Evolutionary conservation across 2,113 vertebrate species (phyloP), one percentile per base, ranked within the genome.

Genomic region (Mustelus asterias): DNA sequence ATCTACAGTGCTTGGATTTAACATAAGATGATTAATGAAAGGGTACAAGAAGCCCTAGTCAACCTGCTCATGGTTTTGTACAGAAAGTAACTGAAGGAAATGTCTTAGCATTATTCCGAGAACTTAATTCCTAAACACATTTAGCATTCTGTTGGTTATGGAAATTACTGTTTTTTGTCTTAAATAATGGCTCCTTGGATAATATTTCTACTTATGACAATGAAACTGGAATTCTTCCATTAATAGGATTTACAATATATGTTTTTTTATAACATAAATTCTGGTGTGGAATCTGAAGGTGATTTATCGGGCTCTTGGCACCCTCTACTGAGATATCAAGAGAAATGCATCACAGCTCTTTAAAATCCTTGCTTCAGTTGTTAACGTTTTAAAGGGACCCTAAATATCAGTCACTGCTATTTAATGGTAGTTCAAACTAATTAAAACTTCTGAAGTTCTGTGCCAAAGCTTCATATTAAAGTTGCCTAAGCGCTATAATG

Each of bases 281-380:
- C 48, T 54, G 48, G 4, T 63, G 60, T 63, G 60, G 60, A 63
- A 13, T 63, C 60, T 63, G 60, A 9, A 63, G 9, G 60, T 63
- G 48, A 54, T 72, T 33, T 95, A 95, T 95, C 33, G 69, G 94
- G 44, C 94, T 95, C 69, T 72, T 72, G 69, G 94, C 69, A 26
- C 94, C 94, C 94, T 95, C 94, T 95, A 95, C 41, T 95, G 94
- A 54, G 26, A 95, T 9, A 54, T 76, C 41, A 72, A 44, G 24
- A 72, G 41, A 95, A 95, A 54, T 70, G 44, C 94, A 76, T 48
- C 29, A 48, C 41, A 95, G 94, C 26, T 94, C 2, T 54, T 60
- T 44, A 94, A 44, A 70, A 70, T 26, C n/a, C 41, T 94, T 41
- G 37, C 10, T 24, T 94, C 18, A 44, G 65, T 48, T 70, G 37